Evolutionary conservation across 2,888 invertebrate species (phyloP).

Genomic region (Parnassius glacialis): DNA sequence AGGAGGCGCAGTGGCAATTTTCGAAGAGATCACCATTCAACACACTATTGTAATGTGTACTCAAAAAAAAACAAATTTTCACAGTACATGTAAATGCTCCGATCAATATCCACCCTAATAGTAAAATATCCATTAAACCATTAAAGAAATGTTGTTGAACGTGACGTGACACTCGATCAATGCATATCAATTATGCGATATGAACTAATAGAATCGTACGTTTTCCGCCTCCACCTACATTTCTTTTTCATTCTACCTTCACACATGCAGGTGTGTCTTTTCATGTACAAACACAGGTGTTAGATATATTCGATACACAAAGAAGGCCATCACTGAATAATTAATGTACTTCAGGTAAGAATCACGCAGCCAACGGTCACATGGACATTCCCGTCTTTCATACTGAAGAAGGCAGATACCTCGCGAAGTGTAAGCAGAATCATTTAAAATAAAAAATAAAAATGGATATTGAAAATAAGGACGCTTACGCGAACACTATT

Average conservation of each 20-base stretch:
- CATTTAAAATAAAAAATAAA: conserved; percentile 35
- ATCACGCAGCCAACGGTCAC: conserved; percentile 71
- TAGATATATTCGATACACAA: conserved; percentile 30
- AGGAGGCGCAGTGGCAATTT: no score
- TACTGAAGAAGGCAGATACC: conserved; percentile 93
- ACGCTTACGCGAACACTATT: conserved; percentile 59
- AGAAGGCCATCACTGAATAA: conserved; percentile 71
- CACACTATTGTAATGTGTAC: background rate
- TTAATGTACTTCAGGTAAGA: conserved; percentile 72
- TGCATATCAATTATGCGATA: conserved; percentile 48
- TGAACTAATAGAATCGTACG: conserved; percentile 44
- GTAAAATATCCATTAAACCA: conserved; percentile 9
- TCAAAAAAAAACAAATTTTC: background rate
- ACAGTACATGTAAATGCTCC: no score
- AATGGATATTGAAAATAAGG: conserved; percentile 42
- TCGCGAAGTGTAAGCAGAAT: conserved; percentile 88
- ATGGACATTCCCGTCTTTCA: conserved; percentile 90
- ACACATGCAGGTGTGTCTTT: conserved; percentile 30
- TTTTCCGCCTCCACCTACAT: conserved; percentile 40
- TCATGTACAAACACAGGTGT: conserved; percentile 53
- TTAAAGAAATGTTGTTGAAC: conserved; percentile 3
- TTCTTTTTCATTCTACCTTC: conserved; percentile 40
- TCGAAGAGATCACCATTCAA: background rate
- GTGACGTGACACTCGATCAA: conserved; percentile 19
- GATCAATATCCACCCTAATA: background rate